Base-by-base conservation (phyloP, 2,113 vertebrate species). In the Poeciliopsis prolifica region DNA sequence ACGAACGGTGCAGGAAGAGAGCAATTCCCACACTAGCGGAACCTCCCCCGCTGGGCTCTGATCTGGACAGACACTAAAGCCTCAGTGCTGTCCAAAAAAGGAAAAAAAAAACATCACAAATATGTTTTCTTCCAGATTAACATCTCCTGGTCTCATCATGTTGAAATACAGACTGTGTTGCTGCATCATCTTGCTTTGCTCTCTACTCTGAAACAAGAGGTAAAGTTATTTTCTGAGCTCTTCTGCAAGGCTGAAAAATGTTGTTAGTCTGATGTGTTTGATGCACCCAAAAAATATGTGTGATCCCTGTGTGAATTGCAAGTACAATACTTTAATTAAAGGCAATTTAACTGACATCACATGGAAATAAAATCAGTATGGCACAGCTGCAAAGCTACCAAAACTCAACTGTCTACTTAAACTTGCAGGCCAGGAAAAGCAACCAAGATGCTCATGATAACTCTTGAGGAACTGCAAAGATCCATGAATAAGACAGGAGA, bases 1-100 rank as follows among this genome's bases (percentile, higher is more conserved):
- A 79, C 82, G 19, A 77, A 89, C 87, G 75, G 82, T 78, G 78
- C 89, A 92, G 88, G 87, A 91, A 92, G 87, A 92, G 86, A 93
- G 87, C 86, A 83, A 88, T 93, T 93, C 93, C 91, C 92, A 92
- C 88, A 91, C 88, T 86, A 82, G 70, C 74, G 29, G 79, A 78
- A 80, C 87, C 79, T 81, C 91, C 87, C 90, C 88, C 85, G 84
- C 86, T 72, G 77, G 76, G 80, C 62, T 67, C 61, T 4, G 81
- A 77, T 84, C 75, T 85, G 83, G 88, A 86, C 78, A 72, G 65
- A 84, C 83, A 85, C 54, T 68, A 75, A 83, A 85, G 87, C 61
- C 80, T 79, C 73, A 65, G 64, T 83, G 62, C 74, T 78, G 88
- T 86, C 90, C 91, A 92, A 91, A 93, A 92, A 91, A 88, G 89